Evolutionary conservation across 2,888 invertebrate species (phyloP), one percentile per base, ranked within the genome.

Genomic region (Zonitis immaculata): DNA sequence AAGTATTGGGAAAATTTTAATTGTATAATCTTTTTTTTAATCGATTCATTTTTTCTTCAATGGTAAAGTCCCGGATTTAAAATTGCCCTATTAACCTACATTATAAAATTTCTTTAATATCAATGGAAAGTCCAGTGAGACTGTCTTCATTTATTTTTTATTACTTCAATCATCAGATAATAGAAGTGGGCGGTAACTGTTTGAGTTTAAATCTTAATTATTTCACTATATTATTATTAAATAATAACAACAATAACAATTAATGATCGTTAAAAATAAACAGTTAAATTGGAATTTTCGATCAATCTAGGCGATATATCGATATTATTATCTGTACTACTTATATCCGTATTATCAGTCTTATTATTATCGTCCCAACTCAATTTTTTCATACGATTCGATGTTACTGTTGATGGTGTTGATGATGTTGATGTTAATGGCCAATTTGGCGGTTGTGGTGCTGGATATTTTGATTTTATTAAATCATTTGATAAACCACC

Each of bases 321-420:
- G 22, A 77, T 72, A 64, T 76, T 76, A 59, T 80, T 76, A 59
- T 80, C 79, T 26, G 76, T 74, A 63, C 78, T 79, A 54, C 78
- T 79, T 49, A 77, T 68, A 73, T 77, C 78, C 64, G 78, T 79
- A 79, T 80, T 35, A 35, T 56, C 49, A 60, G 72, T 73, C 71
- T n/a, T n/a, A n/a, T 70, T 74, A 59, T 73, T 85, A 70, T 88
- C 87, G 65, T 85, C 86, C 88, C 88, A 91, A 72, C 87, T 88
- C 47, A 90, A 79, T 69, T 89, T 88, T 76, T 90, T 90, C 57
- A 88, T 86, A 45, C 87, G 76, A 14, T 25, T 25, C 25, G 32
- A 32, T n/a, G n/a, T n/a, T n/a, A n/a, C n/a, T 14, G 32, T 1
- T 14, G 32, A 32, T 32, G 32, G 7, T 32, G 32, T 27, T 11